Conservation (phyloP, 1,140 invertebrate genomes). For the Eulimnadia texana region DNA sequence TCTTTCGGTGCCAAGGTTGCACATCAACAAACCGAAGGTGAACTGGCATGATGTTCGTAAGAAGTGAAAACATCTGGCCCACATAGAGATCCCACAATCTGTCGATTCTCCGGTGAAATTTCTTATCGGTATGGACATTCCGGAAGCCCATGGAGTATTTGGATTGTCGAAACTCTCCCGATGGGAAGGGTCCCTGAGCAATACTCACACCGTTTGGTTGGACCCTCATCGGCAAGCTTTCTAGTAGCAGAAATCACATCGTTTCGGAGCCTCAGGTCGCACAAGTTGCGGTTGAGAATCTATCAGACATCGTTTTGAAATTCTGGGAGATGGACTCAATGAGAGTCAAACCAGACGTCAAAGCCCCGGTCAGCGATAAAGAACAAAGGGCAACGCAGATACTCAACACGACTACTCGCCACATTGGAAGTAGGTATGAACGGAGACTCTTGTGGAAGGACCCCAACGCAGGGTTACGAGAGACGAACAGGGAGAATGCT, state of each 20-base stretch:
- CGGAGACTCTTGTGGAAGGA: conserved; percentile 15
- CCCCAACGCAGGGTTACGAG: conserved; percentile 5
- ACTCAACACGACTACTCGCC: conserved; percentile 4
- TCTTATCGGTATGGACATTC: neutral
- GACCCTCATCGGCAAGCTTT: neutral
- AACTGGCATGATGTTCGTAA: neutral
- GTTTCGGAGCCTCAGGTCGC: neutral
- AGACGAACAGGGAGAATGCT: neutral
- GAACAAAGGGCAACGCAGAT: conserved; percentile 8
- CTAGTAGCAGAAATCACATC: neutral
- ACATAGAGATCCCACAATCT: neutral
- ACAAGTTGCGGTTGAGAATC: neutral
- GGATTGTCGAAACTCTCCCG: neutral
- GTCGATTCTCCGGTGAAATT: neutral
- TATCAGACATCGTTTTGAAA: conserved; percentile 8
- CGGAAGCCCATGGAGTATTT: neutral
- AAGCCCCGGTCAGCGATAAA: neutral
- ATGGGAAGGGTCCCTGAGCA: neutral
- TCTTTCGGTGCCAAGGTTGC: neutral
- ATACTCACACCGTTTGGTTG: neutral
- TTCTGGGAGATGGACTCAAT: conserved; percentile 15
- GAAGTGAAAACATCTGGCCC: neutral
- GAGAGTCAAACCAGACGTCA: neutral
- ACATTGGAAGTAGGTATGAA: conserved; percentile 15
- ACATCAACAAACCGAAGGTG: neutral